Conservation (phyloP, 2,797 vertebrate genomes). For the Spea hammondii region DNA sequence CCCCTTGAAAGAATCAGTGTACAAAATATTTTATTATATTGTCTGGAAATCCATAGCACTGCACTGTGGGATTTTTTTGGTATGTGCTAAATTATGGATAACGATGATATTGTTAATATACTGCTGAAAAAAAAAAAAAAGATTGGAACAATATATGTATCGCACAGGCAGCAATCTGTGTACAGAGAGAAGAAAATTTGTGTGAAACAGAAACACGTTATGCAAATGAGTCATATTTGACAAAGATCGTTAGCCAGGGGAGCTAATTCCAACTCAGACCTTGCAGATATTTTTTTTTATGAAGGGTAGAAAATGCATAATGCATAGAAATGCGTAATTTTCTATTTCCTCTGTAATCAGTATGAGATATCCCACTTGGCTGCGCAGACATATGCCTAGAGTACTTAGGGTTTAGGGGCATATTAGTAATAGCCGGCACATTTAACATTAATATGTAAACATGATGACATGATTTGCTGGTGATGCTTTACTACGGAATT, state of each 20-base stretch:
- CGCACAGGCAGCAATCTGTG: neutral
- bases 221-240: conserved; percentile 35
- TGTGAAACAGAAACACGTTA: conserved; percentile 6
- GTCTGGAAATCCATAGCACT: neutral
- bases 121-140: neutral
- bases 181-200: neutral
- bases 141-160: conserved; percentile 7
- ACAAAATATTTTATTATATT: conserved; percentile 8
- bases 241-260: conserved; percentile 25
- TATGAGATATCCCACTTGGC: neutral
- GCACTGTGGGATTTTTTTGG: neutral
- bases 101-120: conserved; percentile 12
- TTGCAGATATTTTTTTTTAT: conserved; percentile 15
- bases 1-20: neutral
- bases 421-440: neutral
- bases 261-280: conserved; percentile 23
- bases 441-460: neutral
- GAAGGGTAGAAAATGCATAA: conserved; percentile 6
- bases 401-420: neutral
- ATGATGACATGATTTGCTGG: neutral
- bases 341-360: conserved; percentile 1
- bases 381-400: neutral
- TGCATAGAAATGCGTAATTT: conserved; percentile 21
- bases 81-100: conserved; percentile 17
- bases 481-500: no score